Base-by-base conservation (phyloP, 2,113 vertebrate species). In the Onychostoma macrolepis region DNA sequence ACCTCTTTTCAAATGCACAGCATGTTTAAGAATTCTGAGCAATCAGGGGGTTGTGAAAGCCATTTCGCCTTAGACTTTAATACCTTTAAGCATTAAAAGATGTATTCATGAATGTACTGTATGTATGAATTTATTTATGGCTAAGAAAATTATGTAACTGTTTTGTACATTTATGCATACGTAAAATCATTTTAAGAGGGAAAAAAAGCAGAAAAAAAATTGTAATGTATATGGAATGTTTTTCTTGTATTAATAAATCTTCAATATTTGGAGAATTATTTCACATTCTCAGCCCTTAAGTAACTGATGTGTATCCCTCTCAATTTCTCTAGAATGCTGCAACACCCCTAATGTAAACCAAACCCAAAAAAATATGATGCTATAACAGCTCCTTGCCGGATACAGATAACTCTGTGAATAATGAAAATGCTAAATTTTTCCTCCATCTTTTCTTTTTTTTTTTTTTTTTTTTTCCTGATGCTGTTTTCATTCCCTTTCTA, bases 401-500 rank as follows among this genome's bases (percentile, higher is more conserved):
- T 58, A 82, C 30, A 65, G 53, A 65, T 76, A 67, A 41, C 41
- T 28, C 67, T 69, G 24, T 88, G 77, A 81, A 85, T 61, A 71
- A 41, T 77, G 48, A 81, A 58, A 77, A 33, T 50, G 36, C 56
- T 30, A 69, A n/a, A n/a, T n/a, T n/a, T n/a, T n/a, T n/a, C n/a
- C n/a, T n/a, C n/a, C n/a, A n/a, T n/a, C n/a, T n/a, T n/a, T n/a
- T n/a, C n/a, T n/a, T n/a, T n/a, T n/a, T n/a, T n/a, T n/a, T n/a
- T n/a, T n/a, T 6, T 63, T 19, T 76, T 48, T 77, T 50, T 78
- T 6, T 19, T 15, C 24, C 36, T 87, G 81, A 65, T 84, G 75
- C 43, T 82, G 61, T 67, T 85, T 90, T 77, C 86, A 50, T 83
- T 79, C 38, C 72, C 83, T 45, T 83, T 89, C 43, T 76, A 38